Conservation (phyloP, 2,888 invertebrate genomes). For the Tortrix viridana region DNA sequence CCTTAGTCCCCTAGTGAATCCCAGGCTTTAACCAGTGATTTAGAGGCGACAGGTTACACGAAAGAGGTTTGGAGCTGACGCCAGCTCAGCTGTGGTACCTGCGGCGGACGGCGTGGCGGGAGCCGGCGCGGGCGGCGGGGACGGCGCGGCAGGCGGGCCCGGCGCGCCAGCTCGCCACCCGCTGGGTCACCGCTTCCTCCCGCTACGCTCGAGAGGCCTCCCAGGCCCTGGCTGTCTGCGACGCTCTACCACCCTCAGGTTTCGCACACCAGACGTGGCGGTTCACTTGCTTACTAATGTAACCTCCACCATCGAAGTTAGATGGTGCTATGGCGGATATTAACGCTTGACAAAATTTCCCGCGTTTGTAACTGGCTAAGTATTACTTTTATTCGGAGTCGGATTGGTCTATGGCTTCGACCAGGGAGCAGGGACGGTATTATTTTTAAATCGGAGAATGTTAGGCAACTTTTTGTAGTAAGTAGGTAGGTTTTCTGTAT, state of each 20-base stretch:
- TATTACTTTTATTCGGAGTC: no score
- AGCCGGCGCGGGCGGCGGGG: slow-evolving; percentile 28
- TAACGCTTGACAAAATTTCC: no score
- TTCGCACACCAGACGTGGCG: background rate
- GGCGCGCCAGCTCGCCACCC: background rate
- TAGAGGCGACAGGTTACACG: slow-evolving; percentile 53
- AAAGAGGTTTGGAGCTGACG: slow-evolving; percentile 59
- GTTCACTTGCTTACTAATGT: background rate
- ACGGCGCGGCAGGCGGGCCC: background rate
- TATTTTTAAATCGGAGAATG: no score
- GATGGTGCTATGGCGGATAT: no score
- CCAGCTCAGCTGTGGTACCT: slow-evolving; percentile 72
- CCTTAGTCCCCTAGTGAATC: no score
- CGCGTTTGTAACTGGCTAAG: no score
- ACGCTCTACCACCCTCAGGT: background rate
- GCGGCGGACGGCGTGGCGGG: slow-evolving; percentile 73
- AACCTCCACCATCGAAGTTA: background rate
- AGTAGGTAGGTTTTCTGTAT: no score
- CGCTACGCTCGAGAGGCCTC: background rate
- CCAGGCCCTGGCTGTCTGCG: background rate
- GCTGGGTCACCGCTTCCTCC: background rate
- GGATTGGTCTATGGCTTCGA: no score
- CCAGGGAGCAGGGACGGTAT: no score
- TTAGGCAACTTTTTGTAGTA: no score
- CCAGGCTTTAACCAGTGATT: background rate